Base-by-base conservation (phyloP, 1,140 invertebrate genomes). In the Charaxes varanes region DNA sequence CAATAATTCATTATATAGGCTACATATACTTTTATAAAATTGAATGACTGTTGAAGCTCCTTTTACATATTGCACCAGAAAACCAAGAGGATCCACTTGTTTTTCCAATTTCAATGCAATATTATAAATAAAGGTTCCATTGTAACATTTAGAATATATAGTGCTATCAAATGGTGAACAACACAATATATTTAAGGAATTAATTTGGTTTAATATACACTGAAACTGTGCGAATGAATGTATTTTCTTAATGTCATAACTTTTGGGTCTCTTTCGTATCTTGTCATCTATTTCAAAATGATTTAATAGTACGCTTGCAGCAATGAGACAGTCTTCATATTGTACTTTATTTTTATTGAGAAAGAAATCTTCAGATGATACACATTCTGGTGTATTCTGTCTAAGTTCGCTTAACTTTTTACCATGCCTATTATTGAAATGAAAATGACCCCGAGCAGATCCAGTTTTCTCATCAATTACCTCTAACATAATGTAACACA, bases 41-140 rank as follows among this genome's bases (percentile, higher is more conserved):
- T 71, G 56, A 36, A 87, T 67, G 32, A 90, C 56, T 58, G 70
- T 77, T 15, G 70, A 52, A 45, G 89, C 77, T 67, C 85, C 53
- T 68, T 82, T 53, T 35, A 89, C 27, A 60, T 86, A 58, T 59
- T 76, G 60, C 22, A 83, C 65, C 6, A 91, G 59, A 60, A 89
- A 90, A 16, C 42, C 52, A 12, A 76, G 54, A 2, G 89, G 70
- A 56, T 90, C 74, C 1, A 53, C 30, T 6, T 88, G 84, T 33
- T 72, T 81, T 37, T 85, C 84, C 30, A 92, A 79, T 53, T 87
- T 86, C 28, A 73, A 61, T 51, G 87, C 88, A 4, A 92, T 72
- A 85, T 93, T 93, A 54, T 93, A 94, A 2, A 92, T 52, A 62
- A 93, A 89, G 4, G 90, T 90, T 0, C 92, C 92, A 78, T 92